These are phyloP conservation scores for Marasmarcha lunaedactyla DNA, from an alignment of 2,888 invertebrate genomes.

Conservation along the genomic window DNA sequence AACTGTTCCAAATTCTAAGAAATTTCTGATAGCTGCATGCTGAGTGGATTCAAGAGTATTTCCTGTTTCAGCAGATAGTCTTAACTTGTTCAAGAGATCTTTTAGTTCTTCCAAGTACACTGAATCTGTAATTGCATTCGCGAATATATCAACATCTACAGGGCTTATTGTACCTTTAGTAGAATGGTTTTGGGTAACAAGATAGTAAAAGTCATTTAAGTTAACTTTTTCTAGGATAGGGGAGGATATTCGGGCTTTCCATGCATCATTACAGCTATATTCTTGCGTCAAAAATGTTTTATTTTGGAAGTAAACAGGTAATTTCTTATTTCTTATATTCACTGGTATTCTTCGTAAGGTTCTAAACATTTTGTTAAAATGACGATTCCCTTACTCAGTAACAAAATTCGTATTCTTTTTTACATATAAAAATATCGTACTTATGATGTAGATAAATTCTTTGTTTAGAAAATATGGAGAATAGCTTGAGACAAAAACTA, in stretches of 20 bases:
- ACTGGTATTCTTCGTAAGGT: slow-evolving; percentile 20
- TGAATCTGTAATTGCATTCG: slow-evolving; percentile 72
- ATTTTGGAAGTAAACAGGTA: slow-evolving; percentile 18
- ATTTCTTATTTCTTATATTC: slow-evolving; percentile 19
- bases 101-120: slow-evolving; percentile 77
- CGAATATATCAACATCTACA: slow-evolving; percentile 86
- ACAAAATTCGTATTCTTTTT: too few relatives aligned
- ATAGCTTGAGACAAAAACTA: too few relatives aligned
- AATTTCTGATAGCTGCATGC: slow-evolving; percentile 81
- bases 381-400: too few relatives aligned
- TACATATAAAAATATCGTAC: too few relatives aligned
- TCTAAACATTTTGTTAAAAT: slow-evolving; percentile 11
- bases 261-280: slow-evolving; percentile 78
- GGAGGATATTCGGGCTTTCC: slow-evolving; percentile 74
- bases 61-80: slow-evolving; percentile 78
- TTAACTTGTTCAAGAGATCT: slow-evolving; percentile 77
- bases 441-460: too few relatives aligned
- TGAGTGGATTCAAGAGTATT: slow-evolving; percentile 83
- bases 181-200: slow-evolving; percentile 76
- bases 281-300: slow-evolving; percentile 77
- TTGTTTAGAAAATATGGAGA: too few relatives aligned
- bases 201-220: slow-evolving; percentile 75
- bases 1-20: slow-evolving; percentile 63
- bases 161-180: slow-evolving; percentile 75
- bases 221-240: slow-evolving; percentile 74